Base-by-base conservation (phyloP, 2,797 vertebrate genomes). In the Pterois miles region DNA sequence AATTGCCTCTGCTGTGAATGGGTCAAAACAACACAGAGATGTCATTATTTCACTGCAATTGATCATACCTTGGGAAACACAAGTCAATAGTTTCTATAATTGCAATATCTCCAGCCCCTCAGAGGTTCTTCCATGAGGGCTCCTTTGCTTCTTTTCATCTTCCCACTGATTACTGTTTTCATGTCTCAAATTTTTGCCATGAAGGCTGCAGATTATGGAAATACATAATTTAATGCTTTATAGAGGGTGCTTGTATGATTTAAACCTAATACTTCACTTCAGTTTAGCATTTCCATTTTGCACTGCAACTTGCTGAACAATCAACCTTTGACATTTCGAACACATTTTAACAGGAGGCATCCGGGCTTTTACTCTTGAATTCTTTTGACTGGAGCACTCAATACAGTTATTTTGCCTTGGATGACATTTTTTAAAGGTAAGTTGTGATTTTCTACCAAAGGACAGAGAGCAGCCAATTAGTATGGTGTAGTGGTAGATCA, bases 1-100 rank as follows among this genome's bases (percentile, higher is more conserved):
- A 96, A 96, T 96, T 95, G 94, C 94, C 94, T 95, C 94, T 71
- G 85, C 92, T 80, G 92, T 92, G 93, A 95, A 94, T 89, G 94
- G 94, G 95, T 95, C 95, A 95, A 92, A 95, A 95, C 95, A 96
- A 95, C 94, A 95, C 85, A 94, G 93, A 94, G 86, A 95, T 95
- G 94, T 95, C 94, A 95, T 95, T 96, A 95, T 95, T 96, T 93
- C 92, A 83, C 92, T 85, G 92, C 94, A 93, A 95, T 95, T 96
- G 95, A 95, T 96, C 94, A 95, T 94, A 94, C 93, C 94, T 94
- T 87, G 90, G 89, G 93, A 95, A 94, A 94, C 92, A 95, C 93
- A 93, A 95, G 95, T 96, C 95, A 95, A 96, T 95, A 95, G 93
- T 93, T 94, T 92, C 94, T 94, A 95, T 95, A 95, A 95, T 95